Conservation (phyloP, 2,888 invertebrate species). For the Dicyrtoma fusca region DNA sequence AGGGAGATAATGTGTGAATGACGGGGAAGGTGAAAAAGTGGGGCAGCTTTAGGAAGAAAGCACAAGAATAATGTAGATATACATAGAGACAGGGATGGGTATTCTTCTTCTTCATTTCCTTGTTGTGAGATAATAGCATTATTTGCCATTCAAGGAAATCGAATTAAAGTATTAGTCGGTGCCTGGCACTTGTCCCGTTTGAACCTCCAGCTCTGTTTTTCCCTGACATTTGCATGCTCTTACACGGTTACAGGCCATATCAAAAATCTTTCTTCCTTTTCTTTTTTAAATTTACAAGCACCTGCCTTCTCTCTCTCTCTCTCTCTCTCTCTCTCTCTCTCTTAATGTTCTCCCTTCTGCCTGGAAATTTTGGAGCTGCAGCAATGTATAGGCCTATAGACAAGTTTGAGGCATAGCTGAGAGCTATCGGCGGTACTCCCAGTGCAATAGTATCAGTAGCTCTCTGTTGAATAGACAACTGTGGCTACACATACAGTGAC, state of each 20-base stretch:
- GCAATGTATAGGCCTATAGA: too few relatives aligned
- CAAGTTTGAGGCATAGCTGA: too few relatives aligned
- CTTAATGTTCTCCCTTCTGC: neutral
- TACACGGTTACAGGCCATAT: slow-evolving; percentile 5
- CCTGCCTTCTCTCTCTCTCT: slow-evolving; percentile 4
- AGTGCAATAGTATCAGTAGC: neutral
- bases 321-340: neutral
- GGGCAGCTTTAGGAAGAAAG: neutral
- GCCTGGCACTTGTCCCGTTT: slow-evolving; percentile 27
- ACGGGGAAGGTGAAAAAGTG: slow-evolving; percentile 17
- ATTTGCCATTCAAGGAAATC: slow-evolving; percentile 36
- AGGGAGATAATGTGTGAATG: neutral
- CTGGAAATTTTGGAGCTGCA: too few relatives aligned
- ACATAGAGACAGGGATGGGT: too few relatives aligned
- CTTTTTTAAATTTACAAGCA: slow-evolving; percentile 16
- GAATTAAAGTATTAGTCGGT: slow-evolving; percentile 24
- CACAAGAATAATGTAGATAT: too few relatives aligned
- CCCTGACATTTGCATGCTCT: slow-evolving; percentile 17
- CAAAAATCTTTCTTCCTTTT: slow-evolving; percentile 6
- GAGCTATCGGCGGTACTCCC: neutral
- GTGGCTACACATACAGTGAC: too few relatives aligned
- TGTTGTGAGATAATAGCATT: slow-evolving; percentile 34
- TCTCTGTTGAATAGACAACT: too few relatives aligned
- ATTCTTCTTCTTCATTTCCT: slow-evolving; percentile 22
- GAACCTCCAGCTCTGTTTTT: neutral